Evolutionary conservation across 2,888 invertebrate genomes (phyloP), one percentile per base, ranked within the genome.

Genomic region (Willowsia nigromaculata): DNA sequence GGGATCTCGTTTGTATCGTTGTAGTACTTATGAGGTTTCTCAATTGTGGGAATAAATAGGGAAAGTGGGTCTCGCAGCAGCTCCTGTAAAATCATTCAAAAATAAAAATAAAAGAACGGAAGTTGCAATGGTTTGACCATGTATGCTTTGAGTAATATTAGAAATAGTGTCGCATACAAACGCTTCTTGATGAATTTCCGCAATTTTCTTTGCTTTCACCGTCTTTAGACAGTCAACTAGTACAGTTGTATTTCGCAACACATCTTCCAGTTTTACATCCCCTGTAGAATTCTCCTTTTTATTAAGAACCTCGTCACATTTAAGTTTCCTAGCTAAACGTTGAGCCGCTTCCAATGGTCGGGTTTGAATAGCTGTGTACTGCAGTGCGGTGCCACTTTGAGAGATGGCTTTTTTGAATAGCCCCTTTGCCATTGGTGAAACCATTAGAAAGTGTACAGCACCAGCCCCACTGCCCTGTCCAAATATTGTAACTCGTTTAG

Each of bases 141-240:
- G n/a, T n/a, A n/a, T n/a, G n/a, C n/a, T n/a, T n/a, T 7, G 6
- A 56, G 18, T 22, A 18, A 82, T 22, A 40, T 13, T 40, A 30
- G 71, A 53, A 18, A 18, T 62, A 68, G 33, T 53, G 18, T 11
- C 4, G 47, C 88, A 76, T 76, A 92, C 91, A 68, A 88, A 90
- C 2, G 88, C 90, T 56, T 92, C 91, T 22, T 90, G 68, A 59
- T 92, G 90, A 78, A 86, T 50, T 74, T 91, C 90, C 3, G 90
- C 90, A 25, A 92, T 53, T 74, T 90, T 92, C 76, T 92, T 89
- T 5, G 91, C 92, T 50, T 91, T 91, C 0, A 90, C 90, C 25
- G 40, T 37, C 56, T 78, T 91, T n/a, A 92, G 25, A 40, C 92
- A 92, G 3, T 90, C 68, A 1, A 91, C 88, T 6, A 92, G 56